phyloP scores from a whole-genome alignment of 2,113 vertebrate genomes.

The Prunella fulvescens region DNA sequence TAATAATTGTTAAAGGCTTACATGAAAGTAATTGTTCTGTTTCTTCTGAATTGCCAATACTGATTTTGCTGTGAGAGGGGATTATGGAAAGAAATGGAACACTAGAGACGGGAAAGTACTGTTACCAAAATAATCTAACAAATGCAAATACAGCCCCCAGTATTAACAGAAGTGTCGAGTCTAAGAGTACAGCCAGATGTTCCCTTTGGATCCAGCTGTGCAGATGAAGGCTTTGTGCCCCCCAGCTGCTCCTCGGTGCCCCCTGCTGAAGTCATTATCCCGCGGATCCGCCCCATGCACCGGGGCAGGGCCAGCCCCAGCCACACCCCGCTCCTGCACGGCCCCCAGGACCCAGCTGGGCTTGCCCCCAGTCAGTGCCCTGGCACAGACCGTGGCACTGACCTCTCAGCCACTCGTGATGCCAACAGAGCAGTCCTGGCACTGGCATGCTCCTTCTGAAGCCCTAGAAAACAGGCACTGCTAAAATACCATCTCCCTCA shows the following conservation, averaged over 20 bases:
- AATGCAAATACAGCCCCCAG: constrained; percentile 58
- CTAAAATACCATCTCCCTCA: background rate
- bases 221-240: constrained; percentile 60
- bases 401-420: background rate
- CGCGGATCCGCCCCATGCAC: constrained; percentile 7
- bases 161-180: constrained; percentile 47
- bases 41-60: constrained; percentile 53
- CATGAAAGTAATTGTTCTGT: constrained; percentile 50
- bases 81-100: constrained; percentile 57
- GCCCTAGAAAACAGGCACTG: background rate
- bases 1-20: constrained; percentile 65
- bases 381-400: background rate
- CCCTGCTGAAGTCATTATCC: constrained; percentile 61
- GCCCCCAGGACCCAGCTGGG: background rate
- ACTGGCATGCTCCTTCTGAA: background rate
- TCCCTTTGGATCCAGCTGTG: constrained; percentile 56
- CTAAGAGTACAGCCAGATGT: constrained; percentile 54
- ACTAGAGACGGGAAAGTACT: constrained; percentile 26
- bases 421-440: background rate
- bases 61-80: constrained; percentile 43
- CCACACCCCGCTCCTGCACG: background rate
- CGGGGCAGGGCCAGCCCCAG: background rate
- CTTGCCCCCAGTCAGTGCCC: background rate
- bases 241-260: constrained; percentile 59
- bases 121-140: constrained; percentile 58